These are phyloP conservation scores for Hyposmocoma kahamanoa DNA, from an alignment of 1,140 invertebrate species.

Conservation along the genomic window DNA sequence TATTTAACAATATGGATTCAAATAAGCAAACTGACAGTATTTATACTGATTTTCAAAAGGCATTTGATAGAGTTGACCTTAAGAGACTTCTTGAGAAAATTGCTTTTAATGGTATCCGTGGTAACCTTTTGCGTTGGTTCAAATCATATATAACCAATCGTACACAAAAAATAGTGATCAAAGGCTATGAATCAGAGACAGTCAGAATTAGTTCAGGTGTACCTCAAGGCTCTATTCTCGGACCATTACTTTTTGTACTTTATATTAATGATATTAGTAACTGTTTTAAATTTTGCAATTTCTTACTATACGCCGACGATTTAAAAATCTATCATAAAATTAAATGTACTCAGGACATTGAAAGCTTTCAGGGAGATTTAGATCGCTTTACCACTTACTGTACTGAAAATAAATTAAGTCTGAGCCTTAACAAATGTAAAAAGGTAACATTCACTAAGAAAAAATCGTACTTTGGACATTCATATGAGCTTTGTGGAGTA, in stretches of 20 bases:
- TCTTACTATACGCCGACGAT: neutral
- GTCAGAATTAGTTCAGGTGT: conserved; percentile 24
- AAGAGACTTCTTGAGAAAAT: conserved; percentile 8
- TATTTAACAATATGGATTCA: neutral
- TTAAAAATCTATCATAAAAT: neutral
- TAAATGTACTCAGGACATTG: neutral
- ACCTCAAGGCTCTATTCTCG: conserved; percentile 28
- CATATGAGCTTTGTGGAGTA: neutral
- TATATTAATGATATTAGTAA: conserved; percentile 29
- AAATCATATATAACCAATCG: conserved; percentile 25
- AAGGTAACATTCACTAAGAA: neutral
- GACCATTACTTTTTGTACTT: conserved; percentile 26
- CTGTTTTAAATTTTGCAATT: conserved; percentile 11
- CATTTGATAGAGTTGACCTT: conserved; percentile 5
- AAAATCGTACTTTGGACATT: no score
- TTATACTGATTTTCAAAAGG: conserved; percentile 6
- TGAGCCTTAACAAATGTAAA: conserved; percentile 4
- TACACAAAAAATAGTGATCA: conserved; percentile 25
- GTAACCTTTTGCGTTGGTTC: conserved; percentile 21
- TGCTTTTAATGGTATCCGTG: neutral
- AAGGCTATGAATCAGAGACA: conserved; percentile 16
- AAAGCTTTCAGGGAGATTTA: conserved; percentile 1
- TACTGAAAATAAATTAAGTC: neutral
- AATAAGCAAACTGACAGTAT: neutral
- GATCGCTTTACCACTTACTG: conserved; percentile 1